These are phyloP conservation scores for Nebria ingens DNA, from an alignment of 1,140 invertebrate species.

Conservation along the genomic window DNA sequence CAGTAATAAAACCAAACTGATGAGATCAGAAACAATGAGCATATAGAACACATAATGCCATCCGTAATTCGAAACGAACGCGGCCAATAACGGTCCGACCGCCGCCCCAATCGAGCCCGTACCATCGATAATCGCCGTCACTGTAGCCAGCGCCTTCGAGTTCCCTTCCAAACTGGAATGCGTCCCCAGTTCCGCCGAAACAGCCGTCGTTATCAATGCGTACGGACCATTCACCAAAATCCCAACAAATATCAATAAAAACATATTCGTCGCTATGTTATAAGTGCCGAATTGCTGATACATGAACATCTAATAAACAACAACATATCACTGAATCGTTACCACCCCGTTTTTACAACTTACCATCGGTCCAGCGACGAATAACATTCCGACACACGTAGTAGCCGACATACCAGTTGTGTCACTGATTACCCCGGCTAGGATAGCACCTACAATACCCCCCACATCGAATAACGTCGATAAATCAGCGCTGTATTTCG, in stretches of 20 bases:
- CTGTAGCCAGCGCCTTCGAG: conserved; percentile 84
- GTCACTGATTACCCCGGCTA: conserved; percentile 80
- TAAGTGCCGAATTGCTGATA: conserved; percentile 62
- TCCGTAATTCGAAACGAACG: conserved; percentile 58
- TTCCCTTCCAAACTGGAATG: conserved; percentile 76
- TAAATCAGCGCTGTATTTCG: conserved; percentile 66
- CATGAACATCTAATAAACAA: conserved; percentile 53
- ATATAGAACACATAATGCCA: conserved; percentile 90
- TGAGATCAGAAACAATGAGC: conserved; percentile 72
- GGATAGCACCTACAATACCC: conserved; percentile 78
- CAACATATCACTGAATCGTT: neutral
- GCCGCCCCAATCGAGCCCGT: conserved; percentile 86
- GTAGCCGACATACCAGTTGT: conserved; percentile 70
- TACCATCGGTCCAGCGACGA: conserved; percentile 73
- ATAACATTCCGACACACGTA: conserved; percentile 75
- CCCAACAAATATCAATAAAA: conserved; percentile 67
- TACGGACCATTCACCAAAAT: conserved; percentile 90
- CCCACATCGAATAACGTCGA: conserved; percentile 89
- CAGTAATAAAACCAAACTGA: conserved; percentile 64
- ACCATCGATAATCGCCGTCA: conserved; percentile 94
- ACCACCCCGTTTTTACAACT: too few relatives aligned
- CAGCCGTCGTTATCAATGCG: conserved; percentile 90
- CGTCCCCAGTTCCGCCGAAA: conserved; percentile 87
- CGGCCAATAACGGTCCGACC: conserved; percentile 80
- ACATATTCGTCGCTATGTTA: conserved; percentile 50